A percentile compares a stretch with the other conserved stretches of the same genome.
Conservation (phyloP, 2,888 invertebrate species). For the Caenorhabditis uteleia region DNA sequence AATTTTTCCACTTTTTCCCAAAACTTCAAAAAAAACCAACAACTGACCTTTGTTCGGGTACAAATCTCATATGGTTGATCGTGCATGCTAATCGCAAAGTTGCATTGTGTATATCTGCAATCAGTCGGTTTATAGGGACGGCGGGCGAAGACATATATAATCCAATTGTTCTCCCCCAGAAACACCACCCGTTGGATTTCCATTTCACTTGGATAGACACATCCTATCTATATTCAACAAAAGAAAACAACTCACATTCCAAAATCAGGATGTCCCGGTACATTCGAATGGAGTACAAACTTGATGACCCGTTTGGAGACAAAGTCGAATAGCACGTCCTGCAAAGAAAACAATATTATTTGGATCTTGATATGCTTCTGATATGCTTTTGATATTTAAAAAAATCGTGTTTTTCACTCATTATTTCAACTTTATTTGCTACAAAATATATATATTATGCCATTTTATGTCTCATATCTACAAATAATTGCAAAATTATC, state of each 20-base stretch:
- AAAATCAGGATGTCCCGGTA: conserved; percentile 99
- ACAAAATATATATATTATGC: too few relatives aligned
- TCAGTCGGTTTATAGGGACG: conserved; percentile 8
- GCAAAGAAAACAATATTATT: too few relatives aligned
- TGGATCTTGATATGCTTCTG: too few relatives aligned
- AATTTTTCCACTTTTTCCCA: neutral
- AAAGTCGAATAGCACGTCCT: conserved; percentile 96
- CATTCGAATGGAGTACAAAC: conserved; percentile 95
- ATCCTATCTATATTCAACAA: neutral
- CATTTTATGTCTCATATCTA: too few relatives aligned
- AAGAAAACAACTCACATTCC: conserved; percentile 80
- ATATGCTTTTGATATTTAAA: too few relatives aligned
- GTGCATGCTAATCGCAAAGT: conserved; percentile 24
- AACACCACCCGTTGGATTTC: conserved; percentile 11
- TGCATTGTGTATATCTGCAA: conserved; percentile 35
- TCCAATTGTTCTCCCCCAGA: conserved; percentile 30
- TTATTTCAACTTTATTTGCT: too few relatives aligned
- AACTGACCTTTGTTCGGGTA: conserved; percentile 26
- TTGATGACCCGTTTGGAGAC: conserved; percentile 92
- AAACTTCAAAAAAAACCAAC: too few relatives aligned
- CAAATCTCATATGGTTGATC: conserved; percentile 20
- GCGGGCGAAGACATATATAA: conserved; percentile 12
- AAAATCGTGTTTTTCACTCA: too few relatives aligned
- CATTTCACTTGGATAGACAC: conserved; percentile 4
- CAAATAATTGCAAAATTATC: too few relatives aligned